These are phyloP conservation scores for Cetoscarus ocellatus DNA, from an alignment of 2,797 vertebrate genomes.

Conservation along the genomic window DNA sequence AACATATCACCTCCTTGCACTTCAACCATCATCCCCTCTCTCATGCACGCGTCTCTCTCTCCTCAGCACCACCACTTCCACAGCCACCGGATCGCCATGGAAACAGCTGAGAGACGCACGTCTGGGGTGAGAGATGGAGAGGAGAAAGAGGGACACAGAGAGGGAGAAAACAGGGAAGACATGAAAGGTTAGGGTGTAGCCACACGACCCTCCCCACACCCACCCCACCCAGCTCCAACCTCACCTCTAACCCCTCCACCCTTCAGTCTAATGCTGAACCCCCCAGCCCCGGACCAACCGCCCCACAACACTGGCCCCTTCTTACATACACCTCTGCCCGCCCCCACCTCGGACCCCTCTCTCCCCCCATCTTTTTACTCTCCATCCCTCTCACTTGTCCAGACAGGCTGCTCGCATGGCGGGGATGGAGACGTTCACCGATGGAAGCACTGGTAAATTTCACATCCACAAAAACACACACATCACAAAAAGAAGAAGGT, in stretches of 20 bases:
- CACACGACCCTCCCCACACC: constrained; percentile 42
- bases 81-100: constrained; percentile 82
- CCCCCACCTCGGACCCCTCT: constrained; percentile 54
- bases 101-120: constrained; percentile 79
- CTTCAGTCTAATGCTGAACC: constrained; percentile 72
- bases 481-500: constrained; percentile 14
- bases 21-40: constrained; percentile 46
- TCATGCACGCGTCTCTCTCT: constrained; percentile 75
- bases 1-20: constrained; percentile 10
- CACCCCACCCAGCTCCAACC: neutral
- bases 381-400: constrained; percentile 82
- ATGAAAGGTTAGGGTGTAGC: constrained; percentile 84
- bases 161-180: constrained; percentile 36
- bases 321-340: constrained; percentile 69
- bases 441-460: constrained; percentile 93
- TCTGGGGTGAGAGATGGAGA: constrained; percentile 70
- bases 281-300: constrained; percentile 58
- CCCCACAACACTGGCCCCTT: constrained; percentile 62
- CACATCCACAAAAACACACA: constrained; percentile 60
- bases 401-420: constrained; percentile 88
- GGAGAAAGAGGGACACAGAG: constrained; percentile 55
- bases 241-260: constrained; percentile 68
- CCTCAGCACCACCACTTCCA: constrained; percentile 74
- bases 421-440: constrained; percentile 92
- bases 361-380: constrained; percentile 74